Percentiles rank a stretch among this genome's conserved stretches.
phyloP scores from a whole-genome alignment of 2,888 invertebrate species.

The Drosophila buzzatii region DNA sequence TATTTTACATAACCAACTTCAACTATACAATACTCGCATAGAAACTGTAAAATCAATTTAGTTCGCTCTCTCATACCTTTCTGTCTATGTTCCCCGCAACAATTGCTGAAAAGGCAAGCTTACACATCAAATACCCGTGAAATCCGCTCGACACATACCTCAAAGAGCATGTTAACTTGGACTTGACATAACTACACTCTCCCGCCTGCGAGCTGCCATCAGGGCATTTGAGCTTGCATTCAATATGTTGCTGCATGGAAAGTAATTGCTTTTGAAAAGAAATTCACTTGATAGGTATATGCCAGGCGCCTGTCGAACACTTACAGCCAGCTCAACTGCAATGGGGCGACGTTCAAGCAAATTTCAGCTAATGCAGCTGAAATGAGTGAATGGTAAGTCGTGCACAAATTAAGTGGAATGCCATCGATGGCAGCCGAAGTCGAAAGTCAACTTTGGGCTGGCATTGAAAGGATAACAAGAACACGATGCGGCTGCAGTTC shows the following conservation, averaged over 20 bases:
- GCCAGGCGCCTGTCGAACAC: conserved; percentile 8
- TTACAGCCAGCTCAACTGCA: neutral
- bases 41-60: neutral
- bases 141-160: conserved; percentile 2
- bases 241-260: neutral
- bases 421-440: conserved; percentile 31
- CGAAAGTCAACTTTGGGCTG: conserved; percentile 37
- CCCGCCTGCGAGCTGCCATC: neutral
- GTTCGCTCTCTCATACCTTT: neutral
- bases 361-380: conserved; percentile 11
- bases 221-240: neutral
- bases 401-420: conserved; percentile 27
- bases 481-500: conserved; percentile 32
- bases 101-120: neutral
- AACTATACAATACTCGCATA: neutral
- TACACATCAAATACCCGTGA: conserved; percentile 1
- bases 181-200: neutral
- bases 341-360: neutral
- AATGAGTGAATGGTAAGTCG: conserved; percentile 6
- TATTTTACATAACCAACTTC: neutral
- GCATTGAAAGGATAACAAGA: conserved; percentile 23
- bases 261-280: conserved; percentile 6
- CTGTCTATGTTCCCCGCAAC: neutral
- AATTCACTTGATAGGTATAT: neutral
- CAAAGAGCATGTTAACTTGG: conserved; percentile 6